phyloP scores from a whole-genome alignment of 2,797 vertebrate genomes.

The Sorex maritimensis region DNA sequence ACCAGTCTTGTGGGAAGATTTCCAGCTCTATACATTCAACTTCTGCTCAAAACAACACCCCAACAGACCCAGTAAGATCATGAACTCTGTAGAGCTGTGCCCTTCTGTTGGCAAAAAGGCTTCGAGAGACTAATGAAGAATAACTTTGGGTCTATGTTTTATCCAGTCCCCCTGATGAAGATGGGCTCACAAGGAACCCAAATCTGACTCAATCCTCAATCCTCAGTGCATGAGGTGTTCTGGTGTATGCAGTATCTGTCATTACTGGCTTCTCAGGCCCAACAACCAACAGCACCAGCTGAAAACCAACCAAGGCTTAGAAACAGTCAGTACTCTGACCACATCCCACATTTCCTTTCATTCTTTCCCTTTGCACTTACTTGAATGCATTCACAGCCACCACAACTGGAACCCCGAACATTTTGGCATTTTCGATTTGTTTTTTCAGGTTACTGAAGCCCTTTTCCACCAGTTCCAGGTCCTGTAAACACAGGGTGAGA shows the following conservation, averaged over 20 bases:
- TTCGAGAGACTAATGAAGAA: neutral
- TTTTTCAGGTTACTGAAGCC: slow-evolving; percentile 97
- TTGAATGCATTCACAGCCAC: slow-evolving; percentile 98
- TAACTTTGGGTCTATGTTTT: neutral
- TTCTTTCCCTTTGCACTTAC: slow-evolving; percentile 90
- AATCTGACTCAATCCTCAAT: neutral
- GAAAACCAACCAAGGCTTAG: neutral
- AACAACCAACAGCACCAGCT: neutral
- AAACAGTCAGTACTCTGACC: neutral
- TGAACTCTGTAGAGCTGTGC: neutral
- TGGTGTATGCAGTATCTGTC: neutral
- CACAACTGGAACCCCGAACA: slow-evolving; percentile 97
- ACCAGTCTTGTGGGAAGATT: neutral
- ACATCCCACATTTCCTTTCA: neutral
- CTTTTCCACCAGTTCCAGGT: slow-evolving; percentile 95
- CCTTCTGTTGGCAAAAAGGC: slow-evolving; percentile 37
- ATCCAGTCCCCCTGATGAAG: neutral
- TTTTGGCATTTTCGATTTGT: slow-evolving; percentile 96
- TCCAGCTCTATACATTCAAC: neutral
- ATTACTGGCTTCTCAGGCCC: neutral
- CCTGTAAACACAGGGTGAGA: slow-evolving; percentile 89
- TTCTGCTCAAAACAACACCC: slow-evolving; percentile 51
- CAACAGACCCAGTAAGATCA: slow-evolving; percentile 17
- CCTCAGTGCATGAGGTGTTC: neutral
- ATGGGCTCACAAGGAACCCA: neutral